phyloP scores from a whole-genome alignment of 2,888 invertebrate genomes.

The Acleris sparsana region DNA sequence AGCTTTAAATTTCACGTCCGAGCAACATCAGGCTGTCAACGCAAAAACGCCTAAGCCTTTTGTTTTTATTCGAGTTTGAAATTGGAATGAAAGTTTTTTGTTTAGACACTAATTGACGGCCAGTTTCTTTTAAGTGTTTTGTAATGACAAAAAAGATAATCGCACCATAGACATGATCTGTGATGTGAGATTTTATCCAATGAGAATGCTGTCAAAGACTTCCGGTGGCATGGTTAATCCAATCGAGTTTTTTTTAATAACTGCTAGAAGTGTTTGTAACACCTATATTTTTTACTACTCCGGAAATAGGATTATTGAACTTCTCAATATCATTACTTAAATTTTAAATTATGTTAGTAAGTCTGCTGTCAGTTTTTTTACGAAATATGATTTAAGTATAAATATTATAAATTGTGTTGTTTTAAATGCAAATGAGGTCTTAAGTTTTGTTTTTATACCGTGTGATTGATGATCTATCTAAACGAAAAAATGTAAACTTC shows the following conservation, averaged over 20 bases:
- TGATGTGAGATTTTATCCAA: neutral
- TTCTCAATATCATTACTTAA: too few species aligned
- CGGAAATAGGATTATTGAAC: too few species aligned
- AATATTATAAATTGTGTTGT: too few species aligned
- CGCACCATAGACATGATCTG: neutral
- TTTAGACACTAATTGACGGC: slow-evolving; percentile 5
- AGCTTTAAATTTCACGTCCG: slow-evolving; percentile 34
- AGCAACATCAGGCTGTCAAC: slow-evolving; percentile 24
- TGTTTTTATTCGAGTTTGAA: slow-evolving; percentile 5
- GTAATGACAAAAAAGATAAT: neutral
- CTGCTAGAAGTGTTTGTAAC: too few species aligned
- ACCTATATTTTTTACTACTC: too few species aligned
- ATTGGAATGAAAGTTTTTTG: slow-evolving; percentile 12
- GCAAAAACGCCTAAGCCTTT: slow-evolving; percentile 22
- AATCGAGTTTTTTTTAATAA: neutral
- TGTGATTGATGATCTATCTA: too few species aligned
- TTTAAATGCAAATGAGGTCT: too few species aligned
- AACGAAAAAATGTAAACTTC: too few species aligned
- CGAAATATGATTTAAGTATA: too few species aligned
- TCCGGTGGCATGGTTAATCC: slow-evolving; percentile 10
- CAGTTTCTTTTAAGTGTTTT: slow-evolving; percentile 7
- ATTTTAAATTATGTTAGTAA: too few species aligned
- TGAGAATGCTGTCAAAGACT: slow-evolving; percentile 23
- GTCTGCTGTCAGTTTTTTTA: too few species aligned
- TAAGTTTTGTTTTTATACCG: too few species aligned